Percentiles rank a stretch among this genome's conserved stretches.
Conservation (phyloP, 2,797 vertebrate species). For the Poecile montanus region DNA sequence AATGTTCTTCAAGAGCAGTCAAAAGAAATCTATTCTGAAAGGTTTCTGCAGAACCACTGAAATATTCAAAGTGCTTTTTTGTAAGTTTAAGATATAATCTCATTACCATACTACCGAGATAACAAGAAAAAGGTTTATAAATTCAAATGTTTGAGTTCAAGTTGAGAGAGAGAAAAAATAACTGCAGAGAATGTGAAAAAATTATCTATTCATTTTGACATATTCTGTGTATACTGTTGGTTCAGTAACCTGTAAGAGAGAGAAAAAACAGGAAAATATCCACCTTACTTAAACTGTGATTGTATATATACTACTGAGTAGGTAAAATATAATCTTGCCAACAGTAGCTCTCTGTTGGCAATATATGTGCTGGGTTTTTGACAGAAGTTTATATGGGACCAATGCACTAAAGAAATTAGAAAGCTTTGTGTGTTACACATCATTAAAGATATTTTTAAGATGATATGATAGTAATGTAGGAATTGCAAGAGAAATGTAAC, state of each 20-base stretch:
- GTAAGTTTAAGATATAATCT: background rate
- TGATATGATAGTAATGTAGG: background rate
- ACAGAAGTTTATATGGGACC: background rate
- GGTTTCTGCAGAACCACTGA: background rate
- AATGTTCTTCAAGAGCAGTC: background rate
- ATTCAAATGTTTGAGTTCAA: background rate
- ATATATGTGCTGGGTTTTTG: accelerated
- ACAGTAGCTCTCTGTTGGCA: background rate
- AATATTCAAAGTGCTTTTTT: background rate
- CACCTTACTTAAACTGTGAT: background rate
- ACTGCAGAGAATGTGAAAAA: background rate
- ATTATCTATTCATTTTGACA: background rate
- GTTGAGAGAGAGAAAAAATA: background rate
- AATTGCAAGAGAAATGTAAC: background rate
- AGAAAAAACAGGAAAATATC: background rate
- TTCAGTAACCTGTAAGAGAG: background rate
- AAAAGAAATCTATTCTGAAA: background rate
- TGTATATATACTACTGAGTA: background rate
- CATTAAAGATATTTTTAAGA: background rate
- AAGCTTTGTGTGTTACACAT: background rate
- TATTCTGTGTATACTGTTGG: background rate
- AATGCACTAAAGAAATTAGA: background rate
- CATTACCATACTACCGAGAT: background rate
- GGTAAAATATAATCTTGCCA: background rate
- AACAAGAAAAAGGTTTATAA: background rate